Evolutionary conservation across 2,888 invertebrate genomes (phyloP).

Genomic region (Caenorhabditis sp.): DNA sequence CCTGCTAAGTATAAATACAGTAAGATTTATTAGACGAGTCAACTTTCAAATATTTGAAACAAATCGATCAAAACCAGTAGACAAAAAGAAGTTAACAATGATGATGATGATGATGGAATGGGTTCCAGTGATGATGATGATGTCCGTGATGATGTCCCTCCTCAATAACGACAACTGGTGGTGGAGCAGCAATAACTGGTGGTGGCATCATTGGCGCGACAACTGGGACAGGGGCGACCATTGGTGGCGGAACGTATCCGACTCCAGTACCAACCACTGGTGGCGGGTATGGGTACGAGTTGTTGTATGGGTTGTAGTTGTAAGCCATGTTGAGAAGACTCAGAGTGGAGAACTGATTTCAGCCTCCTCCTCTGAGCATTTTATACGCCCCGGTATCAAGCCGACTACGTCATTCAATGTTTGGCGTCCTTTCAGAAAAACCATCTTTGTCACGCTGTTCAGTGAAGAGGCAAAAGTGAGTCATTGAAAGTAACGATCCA

Average conservation of each 20-base stretch:
- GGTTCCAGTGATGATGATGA: slow-evolving; percentile 14
- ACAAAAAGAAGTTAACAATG: neutral
- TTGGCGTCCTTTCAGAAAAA: too few species aligned
- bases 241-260: slow-evolving; percentile 1
- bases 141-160: neutral
- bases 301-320: slow-evolving; percentile 45
- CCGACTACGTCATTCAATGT: too few species aligned
- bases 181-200: slow-evolving; percentile 7
- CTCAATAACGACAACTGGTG: neutral
- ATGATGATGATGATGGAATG: slow-evolving; percentile 15
- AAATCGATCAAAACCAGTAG: too few species aligned
- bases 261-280: neutral
- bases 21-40: too few species aligned
- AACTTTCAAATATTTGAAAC: too few species aligned
- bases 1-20: too few species aligned
- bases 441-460: too few species aligned
- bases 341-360: too few species aligned
- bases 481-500: too few species aligned
- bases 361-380: too few species aligned
- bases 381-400: too few species aligned
- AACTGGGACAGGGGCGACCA: neutral
- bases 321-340: slow-evolving; percentile 16
- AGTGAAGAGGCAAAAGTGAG: too few species aligned
- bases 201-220: neutral
- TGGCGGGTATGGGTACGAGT: slow-evolving; percentile 27